Evolutionary conservation across 2,888 invertebrate species (phyloP), one percentile per base, ranked within the genome.

Genomic region (Agapetus fuscipes): DNA sequence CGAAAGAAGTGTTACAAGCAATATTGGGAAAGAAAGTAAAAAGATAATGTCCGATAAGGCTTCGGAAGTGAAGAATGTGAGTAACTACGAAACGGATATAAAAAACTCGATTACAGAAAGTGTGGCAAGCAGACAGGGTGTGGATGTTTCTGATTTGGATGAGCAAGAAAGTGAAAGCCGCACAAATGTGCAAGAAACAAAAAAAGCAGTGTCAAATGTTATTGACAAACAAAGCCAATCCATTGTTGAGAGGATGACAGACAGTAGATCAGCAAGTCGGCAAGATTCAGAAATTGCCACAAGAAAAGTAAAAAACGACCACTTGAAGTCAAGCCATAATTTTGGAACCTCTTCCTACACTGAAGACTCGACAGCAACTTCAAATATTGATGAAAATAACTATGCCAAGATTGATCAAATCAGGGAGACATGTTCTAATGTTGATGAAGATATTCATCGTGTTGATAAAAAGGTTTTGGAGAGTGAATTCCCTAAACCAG

Each of bases 91-190:
- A 6, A 9, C 9, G 9, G 20, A 20, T 6, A 6, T 9, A 4
- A 20, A 9, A 9, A 20, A 4, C 5, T 6, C 9, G 5, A 20
- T 4, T 6, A 9, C 4, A 6, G 20, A 20, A 20, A 20, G 5
- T 20, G 20, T 20, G 20, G 9, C 5, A 4, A 20, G 9, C 9
- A 20, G 9, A 9, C 20, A 20, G 20, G 9, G 9, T 20, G 56
- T 57, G 36, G 65, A 66, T 46, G 59, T 62, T 31, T 37, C 51
- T 37, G 66, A 67, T 50, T 61, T 61, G 31, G 57, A 54, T 44
- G 17, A 25, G 3, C 17, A 34, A 26, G 14, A 34, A n/a, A 3
- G 5, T 11, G 34, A 26, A 3, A 48, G 16, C 30, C 34, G 25
- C 33, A 45, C 17, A 38, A n/a, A n/a, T n/a, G 20, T 20, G 4